phyloP scores from a whole-genome alignment of 1,140 invertebrate genomes.

The Drosophila murphyi region DNA sequence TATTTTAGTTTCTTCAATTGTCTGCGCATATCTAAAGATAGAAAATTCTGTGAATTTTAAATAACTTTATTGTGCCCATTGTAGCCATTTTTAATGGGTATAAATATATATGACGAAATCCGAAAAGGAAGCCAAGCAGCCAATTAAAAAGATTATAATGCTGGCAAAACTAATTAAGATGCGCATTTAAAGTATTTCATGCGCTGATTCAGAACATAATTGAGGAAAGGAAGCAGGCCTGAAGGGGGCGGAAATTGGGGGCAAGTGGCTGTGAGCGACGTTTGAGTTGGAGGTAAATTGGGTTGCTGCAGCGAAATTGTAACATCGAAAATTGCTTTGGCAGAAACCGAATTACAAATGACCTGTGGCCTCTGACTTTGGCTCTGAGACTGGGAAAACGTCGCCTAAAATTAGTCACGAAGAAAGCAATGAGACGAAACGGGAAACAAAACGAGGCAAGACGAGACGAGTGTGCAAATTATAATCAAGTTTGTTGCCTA shows the following conservation, averaged over 20 bases:
- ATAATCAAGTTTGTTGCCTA: conserved; percentile 68
- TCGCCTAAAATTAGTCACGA: conserved; percentile 71
- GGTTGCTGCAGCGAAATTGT: conserved; percentile 72
- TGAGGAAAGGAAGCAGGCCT: conserved; percentile 3
- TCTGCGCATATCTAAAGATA: too few species aligned
- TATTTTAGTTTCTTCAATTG: not conserved
- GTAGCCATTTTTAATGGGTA: not conserved
- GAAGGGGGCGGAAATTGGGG: not conserved
- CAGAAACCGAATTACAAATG: conserved; percentile 58
- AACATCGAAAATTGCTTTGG: conserved; percentile 71
- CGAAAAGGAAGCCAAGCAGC: conserved; percentile 8
- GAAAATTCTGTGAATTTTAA: too few species aligned
- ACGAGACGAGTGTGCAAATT: conserved; percentile 22
- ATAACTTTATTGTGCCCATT: not conserved
- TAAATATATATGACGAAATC: conserved; percentile 5
- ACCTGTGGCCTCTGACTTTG: conserved; percentile 66
- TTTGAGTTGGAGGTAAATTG: conserved; percentile 52
- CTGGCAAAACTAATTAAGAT: conserved; percentile 58
- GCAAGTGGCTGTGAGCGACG: not conserved
- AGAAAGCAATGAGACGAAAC: conserved; percentile 50
- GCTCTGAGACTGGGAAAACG: conserved; percentile 61
- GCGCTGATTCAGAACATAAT: conserved; percentile 15
- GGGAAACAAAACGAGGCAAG: not conserved
- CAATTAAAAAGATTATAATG: conserved; percentile 69
- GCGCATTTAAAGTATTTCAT: conserved; percentile 49